Percentiles rank a stretch among this genome's conserved stretches.
Evolutionary conservation across 2,797 vertebrate species (phyloP).

Genomic region (Numenius phaeopus): DNA sequence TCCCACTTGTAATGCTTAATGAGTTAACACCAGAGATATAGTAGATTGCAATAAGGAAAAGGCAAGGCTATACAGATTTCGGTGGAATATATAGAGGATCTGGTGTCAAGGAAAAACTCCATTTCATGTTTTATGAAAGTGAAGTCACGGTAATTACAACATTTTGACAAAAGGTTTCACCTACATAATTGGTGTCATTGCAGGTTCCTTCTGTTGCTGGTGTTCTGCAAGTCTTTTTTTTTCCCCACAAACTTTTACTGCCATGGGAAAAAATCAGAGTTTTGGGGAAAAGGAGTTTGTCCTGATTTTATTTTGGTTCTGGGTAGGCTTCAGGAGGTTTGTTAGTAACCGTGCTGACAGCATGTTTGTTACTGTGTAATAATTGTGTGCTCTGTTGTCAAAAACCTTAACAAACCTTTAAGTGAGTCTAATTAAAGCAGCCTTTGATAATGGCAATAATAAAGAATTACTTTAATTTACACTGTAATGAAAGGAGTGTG

Average conservation of each 20-base stretch:
- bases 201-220: neutral
- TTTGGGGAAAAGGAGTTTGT: neutral
- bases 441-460: conserved; percentile 56
- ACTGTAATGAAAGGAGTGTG: conserved; percentile 36
- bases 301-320: neutral
- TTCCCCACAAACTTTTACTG: neutral
- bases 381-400: neutral
- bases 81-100: neutral
- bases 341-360: neutral
- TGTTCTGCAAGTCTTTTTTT: neutral
- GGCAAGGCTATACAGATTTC: neutral
- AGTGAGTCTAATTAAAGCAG: conserved; percentile 41
- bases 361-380: neutral
- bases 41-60: neutral
- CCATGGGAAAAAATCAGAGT: neutral
- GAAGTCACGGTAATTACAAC: neutral
- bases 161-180: neutral
- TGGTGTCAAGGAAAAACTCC: neutral
- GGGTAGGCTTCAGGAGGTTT: neutral
- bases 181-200: neutral
- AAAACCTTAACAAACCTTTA: conserved; percentile 43
- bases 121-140: neutral
- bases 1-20: neutral
- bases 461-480: conserved; percentile 68
- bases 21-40: neutral